Conservation (phyloP, 2,113 vertebrate genomes). For the Choloepus hoffmanni region DNA sequence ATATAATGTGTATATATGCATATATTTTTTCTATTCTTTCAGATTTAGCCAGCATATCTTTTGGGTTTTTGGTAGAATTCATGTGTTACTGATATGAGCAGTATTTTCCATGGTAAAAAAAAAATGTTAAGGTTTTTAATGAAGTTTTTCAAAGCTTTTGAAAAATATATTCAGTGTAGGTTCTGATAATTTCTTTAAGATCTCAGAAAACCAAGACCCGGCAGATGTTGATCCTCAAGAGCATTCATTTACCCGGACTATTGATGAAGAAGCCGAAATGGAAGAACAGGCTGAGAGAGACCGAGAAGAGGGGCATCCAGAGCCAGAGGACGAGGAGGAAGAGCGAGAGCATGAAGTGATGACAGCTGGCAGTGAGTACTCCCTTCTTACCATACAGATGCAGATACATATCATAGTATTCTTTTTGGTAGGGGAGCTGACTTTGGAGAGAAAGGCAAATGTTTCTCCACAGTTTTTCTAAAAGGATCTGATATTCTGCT, state of each 20-base stretch:
- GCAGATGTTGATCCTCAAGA: slow-evolving; percentile 95
- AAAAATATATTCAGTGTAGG: slow-evolving; percentile 32
- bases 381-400: neutral
- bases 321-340: slow-evolving; percentile 96
- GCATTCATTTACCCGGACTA: slow-evolving; percentile 96
- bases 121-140: slow-evolving; percentile 26
- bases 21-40: slow-evolving; percentile 44
- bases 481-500: slow-evolving; percentile 9
- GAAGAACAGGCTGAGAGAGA: slow-evolving; percentile 96
- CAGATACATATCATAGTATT: neutral
- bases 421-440: neutral
- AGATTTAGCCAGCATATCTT: slow-evolving; percentile 12
- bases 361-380: slow-evolving; percentile 97
- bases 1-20: neutral
- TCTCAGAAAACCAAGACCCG: slow-evolving; percentile 95
- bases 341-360: slow-evolving; percentile 97
- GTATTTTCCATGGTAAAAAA: slow-evolving; percentile 54
- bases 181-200: slow-evolving; percentile 85
- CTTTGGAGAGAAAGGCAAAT: neutral
- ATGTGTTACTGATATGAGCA: slow-evolving; percentile 10
- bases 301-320: slow-evolving; percentile 93
- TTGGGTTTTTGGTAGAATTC: slow-evolving; percentile 37
- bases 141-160: slow-evolving; percentile 13
- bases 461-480: neutral
- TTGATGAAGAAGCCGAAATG: slow-evolving; percentile 98